phyloP scores from a whole-genome alignment of 2,113 vertebrate genomes.

The Procavia capensis region DNA sequence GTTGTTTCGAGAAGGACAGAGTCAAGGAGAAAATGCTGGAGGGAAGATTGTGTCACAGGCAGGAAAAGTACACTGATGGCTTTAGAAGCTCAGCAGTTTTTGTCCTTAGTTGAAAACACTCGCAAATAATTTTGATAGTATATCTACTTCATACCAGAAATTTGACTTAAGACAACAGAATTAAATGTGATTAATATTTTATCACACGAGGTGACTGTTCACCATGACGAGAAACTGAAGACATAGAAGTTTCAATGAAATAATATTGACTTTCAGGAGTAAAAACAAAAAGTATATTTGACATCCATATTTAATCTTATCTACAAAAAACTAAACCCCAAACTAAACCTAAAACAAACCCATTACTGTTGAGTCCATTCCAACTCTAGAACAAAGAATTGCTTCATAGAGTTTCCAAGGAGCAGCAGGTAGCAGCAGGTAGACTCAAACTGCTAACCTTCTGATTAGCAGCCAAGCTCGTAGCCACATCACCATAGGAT shows the following conservation, averaged over 20 bases:
- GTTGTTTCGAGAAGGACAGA: background rate
- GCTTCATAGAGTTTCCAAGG: no score
- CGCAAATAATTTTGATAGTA: background rate
- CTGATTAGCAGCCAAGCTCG: no score
- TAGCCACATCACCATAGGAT: no score
- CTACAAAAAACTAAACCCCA: background rate
- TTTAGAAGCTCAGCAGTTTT: background rate
- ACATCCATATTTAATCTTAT: background rate
- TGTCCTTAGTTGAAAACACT: slow-evolving; percentile 10
- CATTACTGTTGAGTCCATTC: no score
- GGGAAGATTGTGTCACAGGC: background rate
- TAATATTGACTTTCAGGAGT: background rate
- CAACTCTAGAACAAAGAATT: no score
- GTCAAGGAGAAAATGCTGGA: background rate
- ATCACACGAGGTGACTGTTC: background rate
- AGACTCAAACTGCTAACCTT: no score
- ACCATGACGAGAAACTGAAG: background rate
- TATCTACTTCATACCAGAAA: background rate
- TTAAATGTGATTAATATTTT: background rate
- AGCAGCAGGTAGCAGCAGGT: no score
- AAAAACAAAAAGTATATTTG: background rate
- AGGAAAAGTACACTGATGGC: background rate
- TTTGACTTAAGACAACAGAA: background rate
- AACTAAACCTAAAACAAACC: background rate
- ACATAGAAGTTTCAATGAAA: background rate